phyloP scores from a whole-genome alignment of 1,140 invertebrate species.

The Drosophila kepulauana region DNA sequence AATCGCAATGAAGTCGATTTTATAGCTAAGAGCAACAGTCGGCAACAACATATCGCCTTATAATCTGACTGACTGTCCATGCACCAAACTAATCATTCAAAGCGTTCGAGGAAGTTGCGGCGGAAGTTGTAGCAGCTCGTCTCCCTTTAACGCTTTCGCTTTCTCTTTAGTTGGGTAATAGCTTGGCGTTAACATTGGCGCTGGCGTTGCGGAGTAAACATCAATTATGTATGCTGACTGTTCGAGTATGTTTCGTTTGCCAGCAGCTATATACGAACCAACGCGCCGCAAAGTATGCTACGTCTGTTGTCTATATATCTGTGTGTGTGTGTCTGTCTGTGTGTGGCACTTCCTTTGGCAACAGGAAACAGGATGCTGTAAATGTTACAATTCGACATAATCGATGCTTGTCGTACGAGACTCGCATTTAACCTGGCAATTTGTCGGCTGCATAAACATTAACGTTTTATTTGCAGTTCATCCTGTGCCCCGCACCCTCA shows the following conservation, averaged over 20 bases:
- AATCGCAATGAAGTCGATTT: constrained; percentile 62
- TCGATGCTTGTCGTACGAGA: constrained; percentile 80
- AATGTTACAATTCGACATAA: constrained; percentile 82
- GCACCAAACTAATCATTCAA: constrained; percentile 76
- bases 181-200: background rate
- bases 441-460: constrained; percentile 78
- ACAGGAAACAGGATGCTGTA: constrained; percentile 80
- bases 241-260: constrained; percentile 37
- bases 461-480: constrained; percentile 77
- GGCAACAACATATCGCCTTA: constrained; percentile 8
- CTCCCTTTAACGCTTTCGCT: background rate
- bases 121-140: constrained; percentile 41
- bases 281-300: constrained; percentile 80
- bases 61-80: constrained; percentile 25
- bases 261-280: constrained; percentile 68
- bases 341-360: constrained; percentile 62
- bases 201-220: constrained; percentile 49
- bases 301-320: constrained; percentile 12
- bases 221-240: constrained; percentile 75
- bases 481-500: constrained; percentile 25
- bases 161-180: constrained; percentile 12
- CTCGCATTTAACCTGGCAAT: constrained; percentile 81
- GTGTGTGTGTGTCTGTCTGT: constrained; percentile 16
- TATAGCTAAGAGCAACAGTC: constrained; percentile 48
- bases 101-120: constrained; percentile 71